These are phyloP conservation scores for Thomomys bottae DNA, from an alignment of 2,113 vertebrate species.

Conservation along the genomic window DNA sequence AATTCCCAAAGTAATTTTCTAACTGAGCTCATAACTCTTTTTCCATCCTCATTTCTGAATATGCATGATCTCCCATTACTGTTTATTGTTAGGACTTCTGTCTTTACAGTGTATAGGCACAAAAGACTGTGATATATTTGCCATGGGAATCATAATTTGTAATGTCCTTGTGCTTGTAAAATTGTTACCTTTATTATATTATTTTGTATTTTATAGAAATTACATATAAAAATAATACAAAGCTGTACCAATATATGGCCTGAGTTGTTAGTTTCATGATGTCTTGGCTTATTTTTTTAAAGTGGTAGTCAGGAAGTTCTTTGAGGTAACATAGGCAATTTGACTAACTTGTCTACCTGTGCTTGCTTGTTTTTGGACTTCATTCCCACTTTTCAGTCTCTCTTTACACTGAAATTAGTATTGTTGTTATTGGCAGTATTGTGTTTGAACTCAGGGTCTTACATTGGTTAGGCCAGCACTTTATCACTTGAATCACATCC, in stretches of 20 bases:
- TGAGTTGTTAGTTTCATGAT: background rate
- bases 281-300: background rate
- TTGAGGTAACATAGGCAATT: background rate
- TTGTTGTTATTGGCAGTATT: background rate
- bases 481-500: too few species aligned
- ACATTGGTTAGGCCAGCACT: too few species aligned
- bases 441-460: too few species aligned
- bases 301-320: background rate
- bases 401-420: background rate
- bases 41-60: constrained; percentile 53
- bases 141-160: constrained; percentile 71
- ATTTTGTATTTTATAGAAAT: constrained; percentile 66
- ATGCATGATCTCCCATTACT: constrained; percentile 75
- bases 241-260: background rate
- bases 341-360: background rate
- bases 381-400: background rate
- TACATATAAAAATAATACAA: background rate
- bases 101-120: constrained; percentile 65
- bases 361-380: background rate
- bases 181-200: constrained; percentile 70
- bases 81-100: constrained; percentile 69
- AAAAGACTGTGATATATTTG: constrained; percentile 73
- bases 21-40: constrained; percentile 74
- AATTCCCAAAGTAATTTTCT: constrained; percentile 73
- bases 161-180: constrained; percentile 71